Percentiles rank a stretch among this genome's conserved stretches.
Evolutionary conservation across 2,113 vertebrate species (phyloP).

Genomic region (Amia ocellicauda): DNA sequence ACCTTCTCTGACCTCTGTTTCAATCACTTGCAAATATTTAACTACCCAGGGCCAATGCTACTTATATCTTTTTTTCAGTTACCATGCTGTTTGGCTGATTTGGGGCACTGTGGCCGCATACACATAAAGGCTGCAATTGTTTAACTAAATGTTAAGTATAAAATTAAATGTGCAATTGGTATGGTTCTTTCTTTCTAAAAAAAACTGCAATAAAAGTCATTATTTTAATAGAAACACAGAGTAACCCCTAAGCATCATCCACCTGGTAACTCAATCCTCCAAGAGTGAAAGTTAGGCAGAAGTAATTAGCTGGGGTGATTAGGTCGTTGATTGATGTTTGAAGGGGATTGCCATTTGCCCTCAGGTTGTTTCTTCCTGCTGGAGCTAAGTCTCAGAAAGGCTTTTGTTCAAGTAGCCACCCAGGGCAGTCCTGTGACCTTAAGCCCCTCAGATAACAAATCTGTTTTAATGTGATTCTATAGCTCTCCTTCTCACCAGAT

Average conservation of each 20-base stretch:
- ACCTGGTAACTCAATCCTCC: neutral
- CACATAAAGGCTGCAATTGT: constrained; percentile 4
- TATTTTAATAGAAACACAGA: neutral
- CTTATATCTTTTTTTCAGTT: constrained; percentile 21
- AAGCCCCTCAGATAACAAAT: neutral
- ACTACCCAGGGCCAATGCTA: constrained; percentile 8
- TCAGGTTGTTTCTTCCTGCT: constrained; percentile 9
- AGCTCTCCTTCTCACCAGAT: no score
- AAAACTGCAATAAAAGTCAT: neutral
- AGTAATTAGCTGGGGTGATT: constrained; percentile 11
- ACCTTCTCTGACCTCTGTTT: neutral
- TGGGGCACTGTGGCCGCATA: neutral
- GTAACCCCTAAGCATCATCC: neutral
- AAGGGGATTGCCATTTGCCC: constrained; percentile 8
- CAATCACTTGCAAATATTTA: constrained; percentile 5
- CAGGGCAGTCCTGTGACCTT: neutral
- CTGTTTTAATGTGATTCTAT: neutral
- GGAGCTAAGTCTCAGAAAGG: constrained; percentile 4
- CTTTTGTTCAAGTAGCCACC: constrained; percentile 14
- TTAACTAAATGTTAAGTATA: neutral
- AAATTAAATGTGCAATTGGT: neutral
- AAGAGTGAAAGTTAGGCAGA: neutral
- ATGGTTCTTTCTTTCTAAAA: no score
- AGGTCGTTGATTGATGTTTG: constrained; percentile 20
- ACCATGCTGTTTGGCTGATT: constrained; percentile 19